Conservation (phyloP, 2,797 vertebrate genomes). For the Malurus splendens region DNA sequence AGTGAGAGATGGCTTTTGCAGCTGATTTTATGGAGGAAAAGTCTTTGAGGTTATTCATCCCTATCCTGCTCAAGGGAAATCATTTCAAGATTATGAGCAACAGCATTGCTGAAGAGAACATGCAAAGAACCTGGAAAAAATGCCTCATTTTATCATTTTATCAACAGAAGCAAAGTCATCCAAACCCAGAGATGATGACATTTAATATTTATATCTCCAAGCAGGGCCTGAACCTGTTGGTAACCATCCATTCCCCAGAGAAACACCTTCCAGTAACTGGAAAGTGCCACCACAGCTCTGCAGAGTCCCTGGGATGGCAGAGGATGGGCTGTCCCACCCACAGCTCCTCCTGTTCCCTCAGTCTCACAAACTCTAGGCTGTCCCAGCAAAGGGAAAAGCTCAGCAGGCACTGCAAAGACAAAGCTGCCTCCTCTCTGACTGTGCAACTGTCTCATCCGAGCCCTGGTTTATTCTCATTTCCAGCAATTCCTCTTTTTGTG, state of each 20-base stretch:
- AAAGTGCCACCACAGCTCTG: slow-evolving; percentile 19
- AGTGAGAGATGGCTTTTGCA: neutral
- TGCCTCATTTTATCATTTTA: neutral
- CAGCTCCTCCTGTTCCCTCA: neutral
- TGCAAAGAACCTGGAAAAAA: slow-evolving; percentile 4
- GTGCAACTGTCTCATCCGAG: neutral
- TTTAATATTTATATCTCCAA: slow-evolving; percentile 8
- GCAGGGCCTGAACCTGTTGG: slow-evolving; percentile 8
- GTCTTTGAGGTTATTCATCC: neutral
- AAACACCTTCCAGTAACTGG: slow-evolving; percentile 48
- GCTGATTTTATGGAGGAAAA: neutral
- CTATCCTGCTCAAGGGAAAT: neutral
- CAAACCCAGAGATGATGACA: neutral
- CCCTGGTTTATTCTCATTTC: neutral
- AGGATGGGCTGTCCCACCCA: neutral
- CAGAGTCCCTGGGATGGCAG: neutral
- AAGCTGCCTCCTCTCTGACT: neutral
- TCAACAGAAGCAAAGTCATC: slow-evolving; percentile 1
- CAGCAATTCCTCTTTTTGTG: neutral
- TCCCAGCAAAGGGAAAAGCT: neutral
- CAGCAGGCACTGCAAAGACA: neutral
- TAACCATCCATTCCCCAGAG: slow-evolving; percentile 49
- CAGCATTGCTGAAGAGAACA: neutral
- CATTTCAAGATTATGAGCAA: neutral
- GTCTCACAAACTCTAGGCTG: neutral